Evolutionary conservation across 2,113 vertebrate species (phyloP).

Genomic region (Embiotoca jacksoni): DNA sequence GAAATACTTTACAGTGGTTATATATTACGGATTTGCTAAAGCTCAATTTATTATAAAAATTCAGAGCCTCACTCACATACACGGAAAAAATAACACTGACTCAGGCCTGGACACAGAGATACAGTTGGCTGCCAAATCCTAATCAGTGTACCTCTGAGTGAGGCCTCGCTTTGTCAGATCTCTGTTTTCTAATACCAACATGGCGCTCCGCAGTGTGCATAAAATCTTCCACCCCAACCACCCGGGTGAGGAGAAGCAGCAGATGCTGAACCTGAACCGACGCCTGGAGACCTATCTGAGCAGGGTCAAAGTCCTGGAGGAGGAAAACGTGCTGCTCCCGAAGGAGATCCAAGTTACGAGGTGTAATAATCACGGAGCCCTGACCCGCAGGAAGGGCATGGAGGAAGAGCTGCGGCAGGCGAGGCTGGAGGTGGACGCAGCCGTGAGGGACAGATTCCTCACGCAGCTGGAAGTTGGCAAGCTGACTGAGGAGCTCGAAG

Average conservation of each 20-base stretch:
- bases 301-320: constrained; percentile 91
- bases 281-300: constrained; percentile 91
- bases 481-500: constrained; percentile 84
- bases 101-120: constrained; percentile 39
- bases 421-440: constrained; percentile 82
- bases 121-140: constrained; percentile 24
- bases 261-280: constrained; percentile 94
- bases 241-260: constrained; percentile 88
- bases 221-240: constrained; percentile 36
- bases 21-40: neutral
- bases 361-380: constrained; percentile 53
- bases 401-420: constrained; percentile 86
- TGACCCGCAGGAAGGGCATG: constrained; percentile 62
- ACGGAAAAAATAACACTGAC: neutral
- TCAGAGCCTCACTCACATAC: constrained; percentile 23
- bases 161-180: constrained; percentile 5
- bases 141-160: constrained; percentile 24
- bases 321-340: constrained; percentile 88
- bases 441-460: constrained; percentile 86
- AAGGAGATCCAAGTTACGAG: constrained; percentile 85
- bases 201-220: constrained; percentile 72
- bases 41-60: neutral
- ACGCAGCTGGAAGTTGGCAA: constrained; percentile 87
- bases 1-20: neutral
- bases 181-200: constrained; percentile 45